A percentile compares a stretch with the other conserved stretches of the same genome.
Evolutionary conservation across 2,113 vertebrate species (phyloP).

Genomic region (Asarcornis scutulata): DNA sequence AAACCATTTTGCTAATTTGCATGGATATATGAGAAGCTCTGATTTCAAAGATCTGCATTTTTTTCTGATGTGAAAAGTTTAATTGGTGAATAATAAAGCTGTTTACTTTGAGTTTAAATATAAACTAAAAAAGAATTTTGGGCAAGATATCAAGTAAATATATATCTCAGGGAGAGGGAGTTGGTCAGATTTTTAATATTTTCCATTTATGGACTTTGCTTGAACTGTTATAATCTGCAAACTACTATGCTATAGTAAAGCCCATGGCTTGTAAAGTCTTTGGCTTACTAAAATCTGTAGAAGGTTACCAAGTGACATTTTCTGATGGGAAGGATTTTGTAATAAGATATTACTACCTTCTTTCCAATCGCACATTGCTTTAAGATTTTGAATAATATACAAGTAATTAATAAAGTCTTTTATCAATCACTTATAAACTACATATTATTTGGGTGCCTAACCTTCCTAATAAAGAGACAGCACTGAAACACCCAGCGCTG

Average conservation of each 20-base stretch:
- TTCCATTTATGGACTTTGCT: not conserved
- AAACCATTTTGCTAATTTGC: not conserved
- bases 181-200: not conserved
- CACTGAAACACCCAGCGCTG: not conserved
- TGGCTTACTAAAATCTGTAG: not conserved
- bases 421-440: not conserved
- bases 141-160: too few relatives aligned
- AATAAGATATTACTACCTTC: not conserved
- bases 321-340: not conserved
- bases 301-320: not conserved
- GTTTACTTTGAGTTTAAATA: too few relatives aligned
- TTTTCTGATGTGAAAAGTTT: too few relatives aligned
- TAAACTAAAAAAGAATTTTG: too few relatives aligned
- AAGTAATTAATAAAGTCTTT: not conserved
- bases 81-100: too few relatives aligned
- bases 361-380: not conserved
- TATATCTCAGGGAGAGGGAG: too few relatives aligned
- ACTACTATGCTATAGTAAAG: not conserved
- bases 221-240: not conserved
- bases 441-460: not conserved
- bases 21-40: not conserved
- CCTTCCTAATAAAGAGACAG: accelerated
- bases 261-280: not conserved
- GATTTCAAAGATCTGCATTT: slow-evolving; percentile 19
- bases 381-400: not conserved